phyloP scores from a whole-genome alignment of 2,113 vertebrate species.

The Aptenodytes patagonicus region DNA sequence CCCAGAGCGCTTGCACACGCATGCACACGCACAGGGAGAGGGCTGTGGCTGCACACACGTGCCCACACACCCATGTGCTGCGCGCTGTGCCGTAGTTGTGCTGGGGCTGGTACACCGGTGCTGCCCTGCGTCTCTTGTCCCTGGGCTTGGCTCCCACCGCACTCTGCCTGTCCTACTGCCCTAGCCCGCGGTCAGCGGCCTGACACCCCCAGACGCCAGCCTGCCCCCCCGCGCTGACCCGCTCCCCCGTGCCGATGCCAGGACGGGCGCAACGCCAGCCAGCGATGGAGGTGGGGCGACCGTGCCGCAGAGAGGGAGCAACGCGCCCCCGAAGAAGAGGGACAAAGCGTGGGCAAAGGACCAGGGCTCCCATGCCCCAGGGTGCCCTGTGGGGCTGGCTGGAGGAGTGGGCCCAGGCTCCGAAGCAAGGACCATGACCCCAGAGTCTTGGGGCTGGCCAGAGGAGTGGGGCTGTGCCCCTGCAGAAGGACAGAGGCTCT shows the following conservation, averaged over 20 bases:
- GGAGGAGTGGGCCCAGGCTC: background rate
- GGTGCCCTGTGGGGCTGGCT: background rate
- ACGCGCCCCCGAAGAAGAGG: background rate
- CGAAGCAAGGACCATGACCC: background rate
- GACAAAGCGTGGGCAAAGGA: conserved; percentile 4
- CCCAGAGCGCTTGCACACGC: background rate
- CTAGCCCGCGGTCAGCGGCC: conserved; percentile 40
- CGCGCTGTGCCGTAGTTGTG: accelerated
- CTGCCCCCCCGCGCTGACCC: background rate
- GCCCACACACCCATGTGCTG: accelerated
- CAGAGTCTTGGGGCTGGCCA: background rate
- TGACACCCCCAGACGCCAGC: conserved; percentile 1
- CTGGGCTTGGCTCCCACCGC: background rate
- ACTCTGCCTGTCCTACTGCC: conserved; percentile 16
- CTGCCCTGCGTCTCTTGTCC: background rate
- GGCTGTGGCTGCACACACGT: background rate
- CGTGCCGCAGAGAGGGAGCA: background rate
- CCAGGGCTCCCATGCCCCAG: background rate
- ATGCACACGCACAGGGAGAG: accelerated
- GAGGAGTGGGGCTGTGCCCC: conserved; percentile 28
- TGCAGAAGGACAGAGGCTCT: background rate
- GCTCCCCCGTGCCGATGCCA: background rate
- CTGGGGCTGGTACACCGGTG: background rate
- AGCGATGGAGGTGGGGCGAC: background rate
- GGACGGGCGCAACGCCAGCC: background rate